Percentiles rank a stretch among this genome's conserved stretches.
Evolutionary conservation across 2,888 invertebrate genomes (phyloP).

Genomic region (Apamea epomidion): DNA sequence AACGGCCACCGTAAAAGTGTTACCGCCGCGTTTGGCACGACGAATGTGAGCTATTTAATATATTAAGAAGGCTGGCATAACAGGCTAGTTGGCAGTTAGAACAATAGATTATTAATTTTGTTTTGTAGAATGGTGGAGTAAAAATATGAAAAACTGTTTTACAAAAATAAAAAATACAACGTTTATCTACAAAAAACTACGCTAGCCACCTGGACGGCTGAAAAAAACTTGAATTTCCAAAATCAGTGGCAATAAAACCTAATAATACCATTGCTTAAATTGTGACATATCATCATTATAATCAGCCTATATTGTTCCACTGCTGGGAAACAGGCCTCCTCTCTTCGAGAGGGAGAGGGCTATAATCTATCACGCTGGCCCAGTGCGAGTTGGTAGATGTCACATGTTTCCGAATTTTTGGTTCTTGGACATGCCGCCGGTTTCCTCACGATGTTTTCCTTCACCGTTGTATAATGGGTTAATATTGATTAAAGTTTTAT

Average conservation of each 20-base stretch:
- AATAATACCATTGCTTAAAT: background rate
- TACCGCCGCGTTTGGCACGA: rapidly evolving
- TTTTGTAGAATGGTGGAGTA: background rate
- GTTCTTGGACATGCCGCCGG: no score
- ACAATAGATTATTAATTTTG: background rate
- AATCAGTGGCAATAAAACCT: background rate
- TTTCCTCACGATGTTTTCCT: no score
- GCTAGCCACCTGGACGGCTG: no score
- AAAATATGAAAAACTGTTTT: background rate
- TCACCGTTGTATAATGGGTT: no score
- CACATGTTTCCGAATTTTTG: no score
- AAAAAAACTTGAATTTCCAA: background rate
- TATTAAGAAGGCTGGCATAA: no score
- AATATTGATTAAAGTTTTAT: background rate
- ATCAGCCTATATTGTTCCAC: no score
- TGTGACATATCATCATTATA: background rate
- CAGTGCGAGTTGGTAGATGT: no score
- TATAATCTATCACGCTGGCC: no score
- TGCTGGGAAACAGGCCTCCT: no score
- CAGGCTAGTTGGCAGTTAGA: background rate
- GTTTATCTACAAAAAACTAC: no score
- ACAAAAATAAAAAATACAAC: background rate
- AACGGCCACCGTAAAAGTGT: background rate
- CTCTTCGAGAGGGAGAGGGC: no score
- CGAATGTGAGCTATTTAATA: background rate